Conservation (phyloP, 1,140 invertebrate species). For the Aphelenchoides fujianensis region DNA sequence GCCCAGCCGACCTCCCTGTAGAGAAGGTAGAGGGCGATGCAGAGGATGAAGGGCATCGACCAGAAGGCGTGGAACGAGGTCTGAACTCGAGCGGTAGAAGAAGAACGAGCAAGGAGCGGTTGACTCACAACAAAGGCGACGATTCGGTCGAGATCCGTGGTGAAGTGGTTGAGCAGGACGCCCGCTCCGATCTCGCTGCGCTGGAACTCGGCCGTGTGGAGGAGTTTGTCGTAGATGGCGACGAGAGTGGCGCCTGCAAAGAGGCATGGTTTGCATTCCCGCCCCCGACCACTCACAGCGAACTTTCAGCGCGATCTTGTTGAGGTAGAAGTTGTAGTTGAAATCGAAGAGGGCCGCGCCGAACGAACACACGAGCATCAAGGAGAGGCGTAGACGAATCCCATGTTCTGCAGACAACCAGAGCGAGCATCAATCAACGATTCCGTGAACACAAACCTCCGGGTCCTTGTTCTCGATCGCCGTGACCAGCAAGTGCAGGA, state of each 20-base stretch:
- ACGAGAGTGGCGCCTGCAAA: constrained; percentile 74
- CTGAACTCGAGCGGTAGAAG: no score
- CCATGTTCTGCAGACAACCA: constrained; percentile 26
- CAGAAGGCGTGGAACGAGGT: constrained; percentile 91
- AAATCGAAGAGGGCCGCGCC: constrained; percentile 74
- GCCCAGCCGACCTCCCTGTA: constrained; percentile 67
- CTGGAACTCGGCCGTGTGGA: constrained; percentile 63
- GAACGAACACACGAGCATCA: constrained; percentile 63
- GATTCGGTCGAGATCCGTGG: constrained; percentile 87
- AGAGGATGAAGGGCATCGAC: constrained; percentile 84
- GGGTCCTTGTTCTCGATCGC: constrained; percentile 73
- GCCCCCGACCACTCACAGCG: no score
- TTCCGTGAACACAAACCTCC: constrained; percentile 71
- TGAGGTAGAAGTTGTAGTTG: constrained; percentile 85
- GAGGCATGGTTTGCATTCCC: no score
- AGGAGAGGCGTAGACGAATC: constrained; percentile 40
- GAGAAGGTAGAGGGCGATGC: constrained; percentile 64
- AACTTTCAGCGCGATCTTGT: constrained; percentile 80
- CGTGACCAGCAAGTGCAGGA: constrained; percentile 77
- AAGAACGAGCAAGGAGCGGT: no score
- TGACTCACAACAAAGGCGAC: constrained; percentile 91
- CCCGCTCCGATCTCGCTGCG: constrained; percentile 48
- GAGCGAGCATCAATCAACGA: constrained; percentile 75
- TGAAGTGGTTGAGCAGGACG: constrained; percentile 85
- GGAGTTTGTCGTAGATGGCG: constrained; percentile 79